Conservation (phyloP, 2,888 invertebrate genomes). For the Aethes cnicana region DNA sequence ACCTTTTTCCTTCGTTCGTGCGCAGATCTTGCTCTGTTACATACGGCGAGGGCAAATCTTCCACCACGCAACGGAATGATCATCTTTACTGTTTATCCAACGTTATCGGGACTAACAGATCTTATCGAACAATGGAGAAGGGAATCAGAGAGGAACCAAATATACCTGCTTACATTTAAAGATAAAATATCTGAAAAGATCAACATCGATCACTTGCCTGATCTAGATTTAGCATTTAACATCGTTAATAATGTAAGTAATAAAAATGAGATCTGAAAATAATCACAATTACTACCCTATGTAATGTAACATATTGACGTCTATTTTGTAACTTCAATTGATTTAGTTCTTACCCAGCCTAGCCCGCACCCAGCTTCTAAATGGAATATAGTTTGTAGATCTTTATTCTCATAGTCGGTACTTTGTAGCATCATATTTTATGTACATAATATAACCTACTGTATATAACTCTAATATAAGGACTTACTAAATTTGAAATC, state of each 20-base stretch:
- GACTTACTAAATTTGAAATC: background rate
- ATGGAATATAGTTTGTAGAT: too few species aligned
- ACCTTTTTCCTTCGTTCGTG: conserved; percentile 32
- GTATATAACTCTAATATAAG: too few species aligned
- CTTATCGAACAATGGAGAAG: conserved; percentile 34
- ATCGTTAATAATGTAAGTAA: conserved; percentile 35
- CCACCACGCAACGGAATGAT: conserved; percentile 33
- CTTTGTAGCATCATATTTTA: too few species aligned
- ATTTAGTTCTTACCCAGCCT: too few species aligned
- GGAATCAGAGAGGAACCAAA: conserved; percentile 30
- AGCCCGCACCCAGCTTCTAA: too few species aligned
- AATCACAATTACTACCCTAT: too few species aligned
- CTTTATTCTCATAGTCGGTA: too few species aligned
- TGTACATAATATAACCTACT: too few species aligned
- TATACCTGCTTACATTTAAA: conserved; percentile 37
- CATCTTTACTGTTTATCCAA: conserved; percentile 36
- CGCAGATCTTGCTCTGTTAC: conserved; percentile 32
- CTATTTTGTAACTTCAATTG: too few species aligned
- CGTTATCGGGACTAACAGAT: conserved; percentile 33
- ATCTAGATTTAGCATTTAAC: conserved; percentile 36
- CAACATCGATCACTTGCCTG: conserved; percentile 33
- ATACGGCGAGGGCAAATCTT: conserved; percentile 24
- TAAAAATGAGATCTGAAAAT: background rate
- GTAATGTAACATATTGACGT: too few species aligned
- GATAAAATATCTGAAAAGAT: conserved; percentile 32